These are phyloP conservation scores for Pachliopta kotzebuea DNA, from an alignment of 2,888 invertebrate species.

Conservation along the genomic window DNA sequence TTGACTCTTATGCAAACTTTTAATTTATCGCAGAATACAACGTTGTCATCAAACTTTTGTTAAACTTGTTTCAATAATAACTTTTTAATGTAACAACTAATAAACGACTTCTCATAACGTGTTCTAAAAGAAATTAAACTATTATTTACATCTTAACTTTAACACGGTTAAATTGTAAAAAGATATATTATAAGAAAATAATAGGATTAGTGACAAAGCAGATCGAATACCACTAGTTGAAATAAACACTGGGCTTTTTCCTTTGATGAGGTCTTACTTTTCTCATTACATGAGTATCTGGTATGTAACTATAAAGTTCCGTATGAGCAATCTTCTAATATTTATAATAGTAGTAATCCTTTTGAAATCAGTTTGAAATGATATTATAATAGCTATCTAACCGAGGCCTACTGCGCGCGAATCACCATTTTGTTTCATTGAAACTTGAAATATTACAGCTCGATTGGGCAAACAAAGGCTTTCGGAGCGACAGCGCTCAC, in stretches of 20 bases:
- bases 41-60: background rate
- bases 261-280: background rate
- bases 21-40: background rate
- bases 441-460: slow-evolving; percentile 27
- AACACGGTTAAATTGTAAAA: background rate
- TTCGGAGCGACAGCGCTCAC: slow-evolving; percentile 8
- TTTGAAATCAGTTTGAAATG: slow-evolving; percentile 6
- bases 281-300: no score
- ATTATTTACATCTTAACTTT: background rate
- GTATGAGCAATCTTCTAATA: background rate
- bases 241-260: no score
- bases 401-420: slow-evolving; percentile 4
- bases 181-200: background rate
- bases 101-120: no score
- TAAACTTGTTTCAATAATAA: background rate
- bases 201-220: no score
- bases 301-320: background rate
- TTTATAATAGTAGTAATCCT: background rate
- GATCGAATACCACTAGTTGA: background rate
- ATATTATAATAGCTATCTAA: slow-evolving; percentile 13
- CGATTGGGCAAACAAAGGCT: slow-evolving; percentile 19
- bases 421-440: slow-evolving; percentile 16
- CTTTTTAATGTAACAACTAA: background rate
- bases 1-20: background rate
- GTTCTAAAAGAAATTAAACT: background rate